These are phyloP conservation scores for Catagonus wagneri DNA, from an alignment of 2,113 vertebrate species.

Conservation along the genomic window DNA sequence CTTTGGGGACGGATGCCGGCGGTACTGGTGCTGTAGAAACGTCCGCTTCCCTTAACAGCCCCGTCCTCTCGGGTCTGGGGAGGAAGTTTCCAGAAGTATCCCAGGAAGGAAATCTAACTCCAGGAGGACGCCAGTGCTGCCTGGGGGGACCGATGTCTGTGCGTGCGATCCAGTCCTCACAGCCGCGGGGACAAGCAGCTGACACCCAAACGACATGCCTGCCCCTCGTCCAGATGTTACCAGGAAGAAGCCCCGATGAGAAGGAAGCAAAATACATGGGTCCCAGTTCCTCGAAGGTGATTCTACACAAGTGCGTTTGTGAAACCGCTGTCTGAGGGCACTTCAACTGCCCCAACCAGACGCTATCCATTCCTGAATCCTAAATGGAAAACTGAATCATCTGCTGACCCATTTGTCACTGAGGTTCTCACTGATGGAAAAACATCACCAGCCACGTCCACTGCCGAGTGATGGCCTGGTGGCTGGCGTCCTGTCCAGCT, in stretches of 20 bases:
- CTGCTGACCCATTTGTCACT: too few relatives aligned
- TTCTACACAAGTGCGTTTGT: neutral
- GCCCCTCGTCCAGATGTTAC: neutral
- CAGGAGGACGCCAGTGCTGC: neutral
- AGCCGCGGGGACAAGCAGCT: too few relatives aligned
- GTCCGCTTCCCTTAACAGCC: too few relatives aligned
- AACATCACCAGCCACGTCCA: too few relatives aligned
- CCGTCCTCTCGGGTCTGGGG: too few relatives aligned
- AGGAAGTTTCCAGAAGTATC: neutral
- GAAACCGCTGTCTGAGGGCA: too few relatives aligned
- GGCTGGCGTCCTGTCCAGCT: rapidly evolving
- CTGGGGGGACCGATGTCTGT: rapidly evolving
- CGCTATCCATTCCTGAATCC: neutral
- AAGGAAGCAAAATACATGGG: rapidly evolving
- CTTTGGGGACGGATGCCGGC: neutral
- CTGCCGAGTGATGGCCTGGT: too few relatives aligned
- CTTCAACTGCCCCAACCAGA: neutral
- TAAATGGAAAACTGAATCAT: neutral
- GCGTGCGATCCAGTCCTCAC: neutral
- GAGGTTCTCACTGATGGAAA: neutral
- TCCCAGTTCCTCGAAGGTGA: neutral
- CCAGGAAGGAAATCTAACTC: neutral
- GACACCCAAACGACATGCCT: rapidly evolving
- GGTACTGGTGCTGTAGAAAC: rapidly evolving
- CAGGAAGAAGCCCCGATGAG: too few relatives aligned